Evolutionary conservation across 37 sponge, comb jelly and placozoan genomes (phyloP).

Genomic region (Petrosia ficiformis): DNA sequence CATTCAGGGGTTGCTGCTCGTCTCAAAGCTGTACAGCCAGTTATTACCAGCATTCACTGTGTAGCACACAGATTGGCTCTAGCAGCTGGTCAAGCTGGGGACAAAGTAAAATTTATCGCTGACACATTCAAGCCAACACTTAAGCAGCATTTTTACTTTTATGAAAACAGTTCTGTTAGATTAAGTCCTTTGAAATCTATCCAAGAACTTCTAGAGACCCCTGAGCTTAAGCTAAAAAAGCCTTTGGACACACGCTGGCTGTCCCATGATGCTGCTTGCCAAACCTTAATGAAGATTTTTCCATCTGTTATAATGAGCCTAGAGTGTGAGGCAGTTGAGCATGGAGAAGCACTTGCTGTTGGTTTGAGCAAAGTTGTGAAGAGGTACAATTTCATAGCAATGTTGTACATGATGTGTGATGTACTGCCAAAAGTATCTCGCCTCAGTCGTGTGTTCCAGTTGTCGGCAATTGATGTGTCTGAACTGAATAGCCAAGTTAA

Average conservation of each 20-base stretch:
- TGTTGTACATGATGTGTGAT: constrained; percentile 47
- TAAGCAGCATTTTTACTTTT: constrained; percentile 20
- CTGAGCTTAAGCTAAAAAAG: constrained; percentile 30
- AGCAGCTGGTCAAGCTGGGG: constrained; percentile 39
- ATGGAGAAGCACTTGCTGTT: constrained; percentile 19
- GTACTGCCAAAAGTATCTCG: constrained; percentile 15
- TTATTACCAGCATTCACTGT: constrained; percentile 33
- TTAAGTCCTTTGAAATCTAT: constrained; percentile 7
- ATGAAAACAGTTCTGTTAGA: constrained; percentile 35
- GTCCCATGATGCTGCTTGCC: constrained; percentile 19
- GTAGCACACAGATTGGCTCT: constrained; percentile 33
- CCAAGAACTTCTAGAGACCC: constrained; percentile 12
- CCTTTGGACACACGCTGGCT: constrained; percentile 27
- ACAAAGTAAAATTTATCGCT: constrained; percentile 7
- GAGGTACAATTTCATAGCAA: constrained; percentile 28
- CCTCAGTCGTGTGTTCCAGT: constrained; percentile 24
- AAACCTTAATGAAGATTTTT: background rate
- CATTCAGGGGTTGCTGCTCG: constrained; percentile 23
- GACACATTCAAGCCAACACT: constrained; percentile 31
- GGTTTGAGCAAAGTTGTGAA: constrained; percentile 16
- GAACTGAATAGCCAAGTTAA: constrained; percentile 6
- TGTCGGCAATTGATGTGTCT: constrained; percentile 9
- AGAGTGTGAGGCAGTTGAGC: constrained; percentile 20
- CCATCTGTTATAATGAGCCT: constrained; percentile 20
- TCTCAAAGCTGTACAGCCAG: constrained; percentile 17